These are phyloP conservation scores for Cataglyphis albicans DNA, from an alignment of 2,888 invertebrate species.

Conservation along the genomic window DNA sequence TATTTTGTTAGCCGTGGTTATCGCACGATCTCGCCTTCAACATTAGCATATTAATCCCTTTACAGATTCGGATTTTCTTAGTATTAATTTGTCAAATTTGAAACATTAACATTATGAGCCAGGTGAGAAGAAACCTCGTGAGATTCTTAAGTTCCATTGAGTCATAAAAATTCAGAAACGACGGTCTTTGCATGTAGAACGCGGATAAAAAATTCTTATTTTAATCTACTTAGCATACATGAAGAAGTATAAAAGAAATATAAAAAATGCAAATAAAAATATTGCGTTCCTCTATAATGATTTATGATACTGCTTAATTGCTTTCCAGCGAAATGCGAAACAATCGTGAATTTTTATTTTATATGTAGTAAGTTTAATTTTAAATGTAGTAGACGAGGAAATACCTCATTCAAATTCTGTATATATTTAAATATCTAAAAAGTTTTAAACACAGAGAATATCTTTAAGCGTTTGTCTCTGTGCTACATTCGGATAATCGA, in stretches of 20 bases:
- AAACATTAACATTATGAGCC: not conserved
- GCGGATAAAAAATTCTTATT: not conserved
- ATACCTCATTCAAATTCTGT: not conserved
- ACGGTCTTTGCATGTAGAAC: not conserved
- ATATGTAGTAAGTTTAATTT: not conserved
- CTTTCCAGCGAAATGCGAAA: not conserved
- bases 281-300: no score
- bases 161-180: not conserved
- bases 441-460: not conserved
- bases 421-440: not conserved
- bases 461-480: not conserved
- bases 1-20: conserved; percentile 20
- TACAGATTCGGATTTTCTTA: conserved; percentile 14
- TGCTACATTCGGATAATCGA: conserved; percentile 13
- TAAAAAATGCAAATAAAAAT: not conserved
- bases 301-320: not conserved
- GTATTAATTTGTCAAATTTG: not conserved
- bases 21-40: not conserved
- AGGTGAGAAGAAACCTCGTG: not conserved
- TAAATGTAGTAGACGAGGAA: not conserved
- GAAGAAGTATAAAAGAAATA: not conserved
- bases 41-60: not conserved
- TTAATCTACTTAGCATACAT: not conserved
- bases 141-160: not conserved
- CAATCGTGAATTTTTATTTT: not conserved